Evolutionary conservation across 2,888 invertebrate species (phyloP).

Genomic region (Luffia ferchaultella): DNA sequence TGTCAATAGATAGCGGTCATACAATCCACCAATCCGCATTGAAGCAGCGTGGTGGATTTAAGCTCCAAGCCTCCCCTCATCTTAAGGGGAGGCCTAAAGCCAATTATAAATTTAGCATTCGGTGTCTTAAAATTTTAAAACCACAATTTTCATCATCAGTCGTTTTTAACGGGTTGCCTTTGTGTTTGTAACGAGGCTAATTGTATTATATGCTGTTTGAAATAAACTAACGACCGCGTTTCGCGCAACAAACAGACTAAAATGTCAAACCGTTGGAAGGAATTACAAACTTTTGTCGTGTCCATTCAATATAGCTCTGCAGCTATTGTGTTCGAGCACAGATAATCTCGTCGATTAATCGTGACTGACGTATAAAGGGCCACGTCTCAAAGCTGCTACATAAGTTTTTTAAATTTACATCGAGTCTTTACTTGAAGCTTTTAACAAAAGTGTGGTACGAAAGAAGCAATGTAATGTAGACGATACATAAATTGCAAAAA

Average conservation of each 20-base stretch:
- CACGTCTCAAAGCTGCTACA: background rate
- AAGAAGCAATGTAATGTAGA: no score
- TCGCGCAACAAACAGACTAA: background rate
- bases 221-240: background rate
- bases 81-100: no score
- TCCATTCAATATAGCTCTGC: slow-evolving; percentile 16
- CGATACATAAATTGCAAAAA: no score
- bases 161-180: no score
- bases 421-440: background rate
- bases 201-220: background rate
- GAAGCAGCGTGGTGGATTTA: no score
- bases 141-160: no score
- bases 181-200: background rate
- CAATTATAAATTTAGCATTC: no score
- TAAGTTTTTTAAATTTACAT: background rate
- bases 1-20: no score
- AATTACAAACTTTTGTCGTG: slow-evolving; percentile 17
- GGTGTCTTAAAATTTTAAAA: no score
- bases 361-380: slow-evolving; percentile 6
- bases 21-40: no score
- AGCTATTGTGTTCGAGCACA: slow-evolving; percentile 14
- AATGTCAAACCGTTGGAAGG: background rate
- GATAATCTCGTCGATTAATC: slow-evolving; percentile 20
- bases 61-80: no score
- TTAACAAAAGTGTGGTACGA: no score